Percentiles rank a stretch among this genome's conserved stretches.
These are phyloP conservation scores for Eurystomus glaucurus DNA, from an alignment of 2,797 vertebrate species.

Conservation along the genomic window DNA sequence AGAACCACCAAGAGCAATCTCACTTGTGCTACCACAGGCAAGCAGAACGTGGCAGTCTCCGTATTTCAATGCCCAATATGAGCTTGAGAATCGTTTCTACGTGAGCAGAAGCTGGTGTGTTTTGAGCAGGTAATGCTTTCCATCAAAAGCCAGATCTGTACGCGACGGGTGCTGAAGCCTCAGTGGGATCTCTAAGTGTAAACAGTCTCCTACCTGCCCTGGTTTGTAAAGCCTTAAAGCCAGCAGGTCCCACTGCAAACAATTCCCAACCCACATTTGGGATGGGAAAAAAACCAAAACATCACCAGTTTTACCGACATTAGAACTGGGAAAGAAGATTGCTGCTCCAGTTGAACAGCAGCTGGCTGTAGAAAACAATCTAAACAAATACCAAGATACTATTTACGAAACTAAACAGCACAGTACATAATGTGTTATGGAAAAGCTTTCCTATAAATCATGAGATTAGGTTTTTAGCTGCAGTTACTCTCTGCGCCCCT, in stretches of 20 bases:
- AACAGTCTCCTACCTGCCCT: neutral
- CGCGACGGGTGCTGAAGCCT: accelerated
- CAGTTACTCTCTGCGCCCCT: neutral
- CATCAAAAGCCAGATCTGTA: neutral
- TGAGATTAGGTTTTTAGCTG: neutral
- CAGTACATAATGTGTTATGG: neutral
- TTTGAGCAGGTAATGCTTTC: neutral
- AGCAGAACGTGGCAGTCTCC: neutral
- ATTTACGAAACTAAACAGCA: neutral
- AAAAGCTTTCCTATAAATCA: neutral
- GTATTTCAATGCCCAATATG: accelerated
- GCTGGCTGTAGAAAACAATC: neutral
- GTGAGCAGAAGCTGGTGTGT: neutral
- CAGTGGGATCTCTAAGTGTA: accelerated
- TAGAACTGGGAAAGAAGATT: neutral
- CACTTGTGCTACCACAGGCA: neutral
- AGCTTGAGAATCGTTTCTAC: neutral
- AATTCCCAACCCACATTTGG: neutral
- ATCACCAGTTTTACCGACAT: neutral
- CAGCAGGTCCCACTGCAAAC: neutral
- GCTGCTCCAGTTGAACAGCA: neutral
- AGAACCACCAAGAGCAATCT: neutral
- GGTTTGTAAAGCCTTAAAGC: neutral
- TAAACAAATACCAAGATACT: neutral
- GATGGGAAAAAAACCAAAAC: neutral